Evolutionary conservation across 2,888 invertebrate genomes (phyloP), one percentile per base, ranked within the genome.

Genomic region (Coecobrya sp.): DNA sequence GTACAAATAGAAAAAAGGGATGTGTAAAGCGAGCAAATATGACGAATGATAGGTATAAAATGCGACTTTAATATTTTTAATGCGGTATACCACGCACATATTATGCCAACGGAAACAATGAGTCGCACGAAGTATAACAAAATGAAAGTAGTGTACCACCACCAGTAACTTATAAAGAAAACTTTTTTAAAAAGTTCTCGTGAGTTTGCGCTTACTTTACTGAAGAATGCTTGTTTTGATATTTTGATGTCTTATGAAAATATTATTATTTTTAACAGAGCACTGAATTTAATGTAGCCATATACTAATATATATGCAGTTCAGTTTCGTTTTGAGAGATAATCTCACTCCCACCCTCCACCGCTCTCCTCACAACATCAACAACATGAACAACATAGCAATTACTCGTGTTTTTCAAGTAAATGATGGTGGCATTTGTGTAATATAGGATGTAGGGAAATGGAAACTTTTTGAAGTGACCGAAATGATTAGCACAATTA

Each of bases 401-500:
- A 68, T 68, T 68, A 68, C 68, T 30, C 10, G 68, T 68, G 68
- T 68, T 68, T 25, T 68, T 68, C 68, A 68, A 11, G 11, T 30
- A 76, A 76, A 49, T 76, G 76, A 45, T 76, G 45, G 45, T 22
- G 36, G 30, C 68, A 27, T 22, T 45, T 0, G 42, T 76, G 76
- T n/a, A 76, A 49, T 49, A 76, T 2, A 68, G 13, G 30, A 30
- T 16, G 36, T 30, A 25, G 73, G 49, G 25, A 76, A 25, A 49
- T 49, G 49, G 11, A 76, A 49, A 49, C 59, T 45, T 89, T 36
- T 91, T 91, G 91, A 91, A 91, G 91, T 87, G 82, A 73, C 91
- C 91, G 91, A 91, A 86, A 81, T 87, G 91, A 91, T 91, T 91
- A 91, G 91, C 91, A 91, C 91, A 91, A 91, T 91, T 86, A 91